Evolutionary conservation across 2,113 vertebrate genomes (phyloP), one percentile per base, ranked within the genome.

Genomic region (Emydura subglobosa): DNA sequence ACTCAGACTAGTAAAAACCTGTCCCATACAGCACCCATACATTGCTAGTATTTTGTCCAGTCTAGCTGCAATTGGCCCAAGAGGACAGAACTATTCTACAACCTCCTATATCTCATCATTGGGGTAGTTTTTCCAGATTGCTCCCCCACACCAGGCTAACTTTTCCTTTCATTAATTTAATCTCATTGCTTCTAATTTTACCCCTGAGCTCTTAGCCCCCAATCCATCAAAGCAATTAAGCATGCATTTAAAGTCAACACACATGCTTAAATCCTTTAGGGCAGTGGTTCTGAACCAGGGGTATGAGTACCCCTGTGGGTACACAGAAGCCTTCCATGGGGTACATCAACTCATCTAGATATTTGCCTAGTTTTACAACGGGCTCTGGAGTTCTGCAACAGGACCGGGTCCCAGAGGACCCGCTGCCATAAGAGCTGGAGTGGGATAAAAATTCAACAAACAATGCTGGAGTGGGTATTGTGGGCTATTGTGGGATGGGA

Each of bases 201-300:
- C n/a, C 68, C n/a, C 39, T 5, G 19, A 22, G 68, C 68, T 42
- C 68, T n/a, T n/a, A 31, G 14, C 4, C 9, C 53, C 47, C 2
- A 11, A 10, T 79, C 42, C 24, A 7, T 3, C n/a, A 6, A 25
- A 42, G 22, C 42, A 3, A 29, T 79, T n/a, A 2, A 29, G 3
- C 4, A 0, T 1, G 25, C 47, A 8, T 13, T 80, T 72, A 1
- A 25, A 0, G 0, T 31, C 59, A 61, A 31, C 47, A 61, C 5
- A 0, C 2, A 19, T 25, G 12, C 50, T 83, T 82, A 47, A 2
- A 12, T 53, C 50, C 12, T 72, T 61, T 25, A 29, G 47, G 47
- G 47, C 47, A 47, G 8, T 47, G 47, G 47, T 47, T 47, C 47
- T 47, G 47, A 47, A 47, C 47, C 47, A 47, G 47, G 47, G 47